Evolutionary conservation across 2,797 vertebrate species (phyloP).

Genomic region (Chaetodon trifasciatus): DNA sequence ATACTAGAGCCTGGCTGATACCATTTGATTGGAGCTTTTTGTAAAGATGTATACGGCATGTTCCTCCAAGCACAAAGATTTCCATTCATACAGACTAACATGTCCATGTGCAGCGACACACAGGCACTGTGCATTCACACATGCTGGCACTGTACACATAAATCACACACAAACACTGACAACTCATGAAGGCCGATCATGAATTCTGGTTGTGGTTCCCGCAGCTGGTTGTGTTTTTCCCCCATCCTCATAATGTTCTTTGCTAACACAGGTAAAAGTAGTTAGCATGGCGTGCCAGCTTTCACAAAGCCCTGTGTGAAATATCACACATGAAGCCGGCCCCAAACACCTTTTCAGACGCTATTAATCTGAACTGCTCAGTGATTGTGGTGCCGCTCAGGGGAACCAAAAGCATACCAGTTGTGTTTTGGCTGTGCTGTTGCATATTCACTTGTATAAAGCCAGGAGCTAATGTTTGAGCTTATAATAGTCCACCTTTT

Average conservation of each 20-base stretch:
- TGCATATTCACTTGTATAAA: conserved; percentile 21
- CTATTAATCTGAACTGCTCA: conserved; percentile 28
- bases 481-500: background rate
- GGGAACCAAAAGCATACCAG: background rate
- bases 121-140: conserved; percentile 1
- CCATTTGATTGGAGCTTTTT: background rate
- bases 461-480: background rate
- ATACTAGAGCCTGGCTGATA: background rate
- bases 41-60: background rate
- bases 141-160: background rate
- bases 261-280: conserved; percentile 37
- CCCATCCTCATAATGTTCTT: background rate
- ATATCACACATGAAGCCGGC: conserved; percentile 64
- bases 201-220: conserved; percentile 5
- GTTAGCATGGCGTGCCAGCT: conserved; percentile 32
- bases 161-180: background rate
- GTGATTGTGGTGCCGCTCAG: conserved; percentile 5
- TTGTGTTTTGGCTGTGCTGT: conserved; percentile 1
- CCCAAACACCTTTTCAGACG: conserved; percentile 48
- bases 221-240: conserved; percentile 4
- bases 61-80: conserved; percentile 18
- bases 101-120: background rate
- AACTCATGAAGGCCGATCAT: background rate
- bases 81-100: conserved; percentile 27
- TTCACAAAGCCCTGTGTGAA: conserved; percentile 68